These are phyloP conservation scores for Selene dorsalis DNA, from an alignment of 2,797 vertebrate species.

Conservation along the genomic window DNA sequence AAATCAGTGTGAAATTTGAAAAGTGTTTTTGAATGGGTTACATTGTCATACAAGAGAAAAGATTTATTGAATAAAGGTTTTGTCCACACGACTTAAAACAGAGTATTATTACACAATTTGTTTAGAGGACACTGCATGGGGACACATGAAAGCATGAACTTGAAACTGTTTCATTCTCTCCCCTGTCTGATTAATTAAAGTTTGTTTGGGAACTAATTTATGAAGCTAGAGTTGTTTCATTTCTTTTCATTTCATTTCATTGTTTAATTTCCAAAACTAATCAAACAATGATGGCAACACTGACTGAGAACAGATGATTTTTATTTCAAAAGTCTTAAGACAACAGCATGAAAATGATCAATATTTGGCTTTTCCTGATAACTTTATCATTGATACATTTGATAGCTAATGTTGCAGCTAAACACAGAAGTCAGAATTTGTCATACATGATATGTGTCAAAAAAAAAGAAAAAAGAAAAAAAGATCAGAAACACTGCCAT, in stretches of 20 bases:
- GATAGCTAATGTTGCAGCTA: background rate
- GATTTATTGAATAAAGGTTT: constrained; percentile 24
- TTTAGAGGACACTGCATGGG: no score
- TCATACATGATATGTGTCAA: background rate
- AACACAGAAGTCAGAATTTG: background rate
- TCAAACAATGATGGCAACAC: background rate
- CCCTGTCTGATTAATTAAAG: background rate
- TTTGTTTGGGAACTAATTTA: background rate
- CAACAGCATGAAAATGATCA: background rate
- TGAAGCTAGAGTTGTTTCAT: background rate
- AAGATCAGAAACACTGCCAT: background rate
- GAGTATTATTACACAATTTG: background rate
- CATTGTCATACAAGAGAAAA: background rate
- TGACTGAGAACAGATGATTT: background rate
- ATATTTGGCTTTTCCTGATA: background rate
- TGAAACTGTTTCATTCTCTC: background rate
- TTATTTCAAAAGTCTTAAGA: background rate
- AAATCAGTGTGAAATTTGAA: constrained; percentile 34
- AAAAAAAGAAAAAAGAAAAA: background rate
- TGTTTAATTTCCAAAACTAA: background rate
- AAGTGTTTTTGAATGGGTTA: background rate
- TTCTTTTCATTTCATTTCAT: no score
- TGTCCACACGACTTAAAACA: background rate
- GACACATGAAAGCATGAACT: background rate
- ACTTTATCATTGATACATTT: background rate